Evolutionary conservation across 2,888 invertebrate genomes (phyloP).

Genomic region (Heliconius ismenius): DNA sequence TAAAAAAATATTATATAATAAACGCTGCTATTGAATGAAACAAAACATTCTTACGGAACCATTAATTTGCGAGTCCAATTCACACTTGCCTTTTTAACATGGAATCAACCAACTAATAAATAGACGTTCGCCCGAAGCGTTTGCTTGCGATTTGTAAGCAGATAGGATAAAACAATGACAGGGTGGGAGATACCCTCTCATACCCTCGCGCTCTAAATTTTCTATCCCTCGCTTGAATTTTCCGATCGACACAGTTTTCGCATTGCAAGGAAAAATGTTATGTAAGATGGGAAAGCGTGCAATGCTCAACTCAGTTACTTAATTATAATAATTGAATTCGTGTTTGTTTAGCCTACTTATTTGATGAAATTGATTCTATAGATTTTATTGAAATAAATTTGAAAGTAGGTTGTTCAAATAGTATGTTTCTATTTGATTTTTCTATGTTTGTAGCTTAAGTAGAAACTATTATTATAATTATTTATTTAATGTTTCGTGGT

Average conservation of each 20-base stretch:
- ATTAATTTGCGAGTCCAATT: too few relatives aligned
- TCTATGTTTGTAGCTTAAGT: not conserved
- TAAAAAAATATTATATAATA: too few relatives aligned
- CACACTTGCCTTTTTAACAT: not conserved
- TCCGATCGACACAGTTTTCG: constrained; percentile 37
- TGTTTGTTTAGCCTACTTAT: not conserved
- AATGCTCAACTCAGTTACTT: not conserved
- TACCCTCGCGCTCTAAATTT: constrained; percentile 27
- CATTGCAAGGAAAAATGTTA: constrained; percentile 21
- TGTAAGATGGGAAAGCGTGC: not conserved
- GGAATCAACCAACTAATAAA: constrained; percentile 32
- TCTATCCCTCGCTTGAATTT: constrained; percentile 29
- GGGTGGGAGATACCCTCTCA: constrained; percentile 23
- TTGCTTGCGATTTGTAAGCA: constrained; percentile 41
- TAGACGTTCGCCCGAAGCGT: constrained; percentile 31
- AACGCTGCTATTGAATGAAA: too few relatives aligned
- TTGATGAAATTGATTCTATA: not conserved
- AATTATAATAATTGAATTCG: constrained; percentile 13
- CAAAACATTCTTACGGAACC: not conserved
- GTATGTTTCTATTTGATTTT: too few relatives aligned
- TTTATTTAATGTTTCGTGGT: too few relatives aligned
- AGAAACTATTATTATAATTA: not conserved
- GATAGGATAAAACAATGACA: constrained; percentile 42
- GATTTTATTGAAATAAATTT: not conserved
- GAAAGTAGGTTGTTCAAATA: not conserved